phyloP scores from a whole-genome alignment of 2,113 vertebrate genomes.

The Plectropomus leopardus region DNA sequence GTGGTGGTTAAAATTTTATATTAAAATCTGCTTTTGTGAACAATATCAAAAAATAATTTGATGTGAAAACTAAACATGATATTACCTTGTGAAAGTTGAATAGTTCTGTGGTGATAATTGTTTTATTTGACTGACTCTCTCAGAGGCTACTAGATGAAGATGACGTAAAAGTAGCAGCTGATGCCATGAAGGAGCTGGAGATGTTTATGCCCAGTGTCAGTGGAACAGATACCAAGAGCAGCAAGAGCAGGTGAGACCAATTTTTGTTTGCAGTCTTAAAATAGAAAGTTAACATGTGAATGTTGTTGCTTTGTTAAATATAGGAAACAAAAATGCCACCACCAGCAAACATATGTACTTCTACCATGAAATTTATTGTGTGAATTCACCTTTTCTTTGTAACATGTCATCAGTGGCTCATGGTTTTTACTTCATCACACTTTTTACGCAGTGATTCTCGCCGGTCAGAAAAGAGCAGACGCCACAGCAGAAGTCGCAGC shows the following conservation, averaged over 20 bases:
- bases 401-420: not conserved
- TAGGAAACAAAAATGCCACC: not conserved
- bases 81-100: not conserved
- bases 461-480: constrained; percentile 79
- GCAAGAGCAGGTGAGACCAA: constrained; percentile 85
- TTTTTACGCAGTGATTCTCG: not conserved
- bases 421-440: not conserved
- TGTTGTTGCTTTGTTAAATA: not conserved
- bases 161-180: constrained; percentile 95
- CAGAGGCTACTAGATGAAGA: constrained; percentile 93
- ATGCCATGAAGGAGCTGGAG: constrained; percentile 95
- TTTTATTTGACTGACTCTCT: not conserved
- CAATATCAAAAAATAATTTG: no score
- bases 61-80: not conserved
- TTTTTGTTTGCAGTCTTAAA: not conserved
- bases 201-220: constrained; percentile 94
- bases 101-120: not conserved
- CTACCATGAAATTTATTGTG: not conserved
- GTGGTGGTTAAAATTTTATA: no score
- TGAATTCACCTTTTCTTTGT: not conserved
- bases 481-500: constrained; percentile 87
- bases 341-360: not conserved
- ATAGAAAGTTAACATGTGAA: no score
- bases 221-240: constrained; percentile 76
- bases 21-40: no score